phyloP scores from a whole-genome alignment of 2,113 vertebrate genomes.

The Nerophis lumbriciformis region DNA sequence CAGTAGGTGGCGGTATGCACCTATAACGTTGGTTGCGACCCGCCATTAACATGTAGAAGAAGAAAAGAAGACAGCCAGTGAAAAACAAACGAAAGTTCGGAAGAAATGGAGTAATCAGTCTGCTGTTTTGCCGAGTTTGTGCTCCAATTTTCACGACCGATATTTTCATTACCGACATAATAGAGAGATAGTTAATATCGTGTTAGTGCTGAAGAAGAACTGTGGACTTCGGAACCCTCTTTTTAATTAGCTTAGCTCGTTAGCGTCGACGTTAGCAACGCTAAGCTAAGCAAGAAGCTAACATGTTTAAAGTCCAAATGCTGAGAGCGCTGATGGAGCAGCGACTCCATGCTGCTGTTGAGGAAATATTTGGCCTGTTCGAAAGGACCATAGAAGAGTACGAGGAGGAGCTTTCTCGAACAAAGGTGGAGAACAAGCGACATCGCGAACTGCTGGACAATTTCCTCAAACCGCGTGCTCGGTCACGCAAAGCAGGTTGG shows the following conservation, averaged over 20 bases:
- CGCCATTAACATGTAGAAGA: no score
- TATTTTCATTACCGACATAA: no score
- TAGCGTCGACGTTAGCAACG: neutral
- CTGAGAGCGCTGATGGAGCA: neutral
- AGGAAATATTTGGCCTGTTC: neutral
- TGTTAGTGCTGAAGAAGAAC: neutral
- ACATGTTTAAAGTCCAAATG: conserved; percentile 5
- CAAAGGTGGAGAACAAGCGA: conserved; percentile 3
- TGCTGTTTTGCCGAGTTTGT: no score
- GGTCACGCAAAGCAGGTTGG: neutral
- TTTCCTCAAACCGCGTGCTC: neutral
- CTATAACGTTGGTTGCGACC: no score
- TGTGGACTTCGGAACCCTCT: no score
- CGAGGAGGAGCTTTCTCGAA: conserved; percentile 2
- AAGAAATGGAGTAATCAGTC: no score
- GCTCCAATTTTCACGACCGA: no score
- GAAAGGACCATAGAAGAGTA: conserved; percentile 2
- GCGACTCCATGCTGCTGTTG: neutral
- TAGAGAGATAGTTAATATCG: no score
- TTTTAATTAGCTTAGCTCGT: no score
- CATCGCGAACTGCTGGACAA: neutral
- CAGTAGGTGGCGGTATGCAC: no score
- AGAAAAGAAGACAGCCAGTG: no score
- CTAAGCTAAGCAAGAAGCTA: neutral
- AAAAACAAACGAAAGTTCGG: no score